Percentiles rank a stretch among this genome's conserved stretches.
Evolutionary conservation across 2,113 vertebrate genomes (phyloP).

Genomic region (Anoura caudifer): DNA sequence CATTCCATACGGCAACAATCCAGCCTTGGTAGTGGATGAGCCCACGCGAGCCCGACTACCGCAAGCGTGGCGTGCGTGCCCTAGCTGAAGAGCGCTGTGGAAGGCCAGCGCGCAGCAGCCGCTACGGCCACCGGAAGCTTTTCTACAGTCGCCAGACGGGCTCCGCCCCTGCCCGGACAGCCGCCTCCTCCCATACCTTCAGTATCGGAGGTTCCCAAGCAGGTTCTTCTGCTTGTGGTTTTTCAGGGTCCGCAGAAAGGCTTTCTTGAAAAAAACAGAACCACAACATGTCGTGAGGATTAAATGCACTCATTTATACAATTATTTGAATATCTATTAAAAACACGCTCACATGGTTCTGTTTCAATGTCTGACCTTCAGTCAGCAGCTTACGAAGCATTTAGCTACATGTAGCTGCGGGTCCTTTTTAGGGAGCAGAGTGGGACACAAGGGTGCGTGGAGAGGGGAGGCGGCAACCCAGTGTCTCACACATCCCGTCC

Average conservation of each 20-base stretch:
- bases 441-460: not conserved
- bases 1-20: not conserved
- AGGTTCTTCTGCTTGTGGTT: not conserved
- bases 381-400: not conserved
- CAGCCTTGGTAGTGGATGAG: not conserved
- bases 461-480: not conserved
- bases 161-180: not conserved
- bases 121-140: not conserved
- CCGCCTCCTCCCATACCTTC: not conserved
- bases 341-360: not conserved
- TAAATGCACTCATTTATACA: no score
- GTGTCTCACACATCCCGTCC: not conserved
- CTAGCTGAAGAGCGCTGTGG: not conserved
- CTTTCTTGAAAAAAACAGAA: not conserved
- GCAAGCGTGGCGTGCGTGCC: accelerated
- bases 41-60: not conserved
- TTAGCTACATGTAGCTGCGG: not conserved
- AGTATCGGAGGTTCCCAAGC: no score
- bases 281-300: not conserved
- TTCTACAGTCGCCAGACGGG: not conserved
- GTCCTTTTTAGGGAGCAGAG: not conserved
- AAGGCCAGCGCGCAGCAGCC: not conserved
- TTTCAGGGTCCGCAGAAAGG: not conserved
- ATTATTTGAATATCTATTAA: not conserved
- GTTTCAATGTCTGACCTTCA: not conserved